Percentiles rank a stretch among this genome's conserved stretches.
phyloP scores from a whole-genome alignment of 2,888 invertebrate species.

The Lottia scabra region DNA sequence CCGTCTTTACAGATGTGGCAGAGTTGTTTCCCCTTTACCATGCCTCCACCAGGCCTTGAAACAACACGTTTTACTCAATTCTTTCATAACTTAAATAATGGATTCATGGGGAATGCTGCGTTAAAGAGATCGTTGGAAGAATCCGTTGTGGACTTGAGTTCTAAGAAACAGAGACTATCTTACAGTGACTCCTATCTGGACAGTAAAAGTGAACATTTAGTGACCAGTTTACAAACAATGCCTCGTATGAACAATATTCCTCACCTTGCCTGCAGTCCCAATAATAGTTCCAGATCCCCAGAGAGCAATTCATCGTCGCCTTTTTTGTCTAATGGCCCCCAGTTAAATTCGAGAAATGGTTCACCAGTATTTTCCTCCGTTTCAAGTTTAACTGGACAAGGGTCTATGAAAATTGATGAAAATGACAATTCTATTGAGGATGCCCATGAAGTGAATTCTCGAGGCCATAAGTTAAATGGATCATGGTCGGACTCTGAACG shows the following conservation, averaged over 20 bases:
- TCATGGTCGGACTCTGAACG: slow-evolving; percentile 7
- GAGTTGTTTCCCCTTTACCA: slow-evolving; percentile 17
- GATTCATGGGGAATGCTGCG: neutral
- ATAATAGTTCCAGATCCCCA: neutral
- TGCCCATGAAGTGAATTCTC: neutral
- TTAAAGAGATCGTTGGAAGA: slow-evolving; percentile 9
- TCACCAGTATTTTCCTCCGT: neutral
- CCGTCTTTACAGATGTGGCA: slow-evolving; percentile 19
- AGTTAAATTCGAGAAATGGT: neutral
- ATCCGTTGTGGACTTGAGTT: slow-evolving; percentile 13
- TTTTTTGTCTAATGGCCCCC: slow-evolving; percentile 4
- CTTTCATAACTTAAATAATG: slow-evolving; percentile 18
- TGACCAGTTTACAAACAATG: neutral
- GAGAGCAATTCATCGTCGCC: neutral
- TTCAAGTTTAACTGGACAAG: neutral
- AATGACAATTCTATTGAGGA: neutral
- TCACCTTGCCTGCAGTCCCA: neutral
- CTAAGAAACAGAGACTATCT: slow-evolving; percentile 15
- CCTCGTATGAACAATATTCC: neutral
- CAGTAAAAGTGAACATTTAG: neutral
- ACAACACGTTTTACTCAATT: slow-evolving; percentile 19
- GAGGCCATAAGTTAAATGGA: neutral
- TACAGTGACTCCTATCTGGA: neutral
- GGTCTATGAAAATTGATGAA: neutral
- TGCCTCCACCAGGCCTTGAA: slow-evolving; percentile 17